Percentiles rank a stretch among this genome's conserved stretches.
phyloP scores from a whole-genome alignment of 2,797 vertebrate genomes.

The Anas acuta region DNA sequence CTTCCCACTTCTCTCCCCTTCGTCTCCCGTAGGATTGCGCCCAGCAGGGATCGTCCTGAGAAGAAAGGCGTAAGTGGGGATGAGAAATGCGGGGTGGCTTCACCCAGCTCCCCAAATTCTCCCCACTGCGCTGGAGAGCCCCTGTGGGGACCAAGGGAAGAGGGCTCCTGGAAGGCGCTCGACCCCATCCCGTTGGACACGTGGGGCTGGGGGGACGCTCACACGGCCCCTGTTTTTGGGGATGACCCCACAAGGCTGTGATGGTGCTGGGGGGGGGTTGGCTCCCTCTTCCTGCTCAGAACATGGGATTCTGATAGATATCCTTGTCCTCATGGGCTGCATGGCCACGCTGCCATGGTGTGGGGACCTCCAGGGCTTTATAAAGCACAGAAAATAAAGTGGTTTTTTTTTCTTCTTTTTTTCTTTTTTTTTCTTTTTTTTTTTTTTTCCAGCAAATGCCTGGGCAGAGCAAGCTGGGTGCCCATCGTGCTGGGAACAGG shows the following conservation, averaged over 20 bases:
- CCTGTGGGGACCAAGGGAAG: neutral
- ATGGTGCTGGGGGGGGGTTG: neutral
- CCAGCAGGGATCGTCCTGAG: neutral
- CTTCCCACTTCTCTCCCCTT: neutral
- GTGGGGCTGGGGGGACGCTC: neutral
- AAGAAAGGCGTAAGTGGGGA: neutral
- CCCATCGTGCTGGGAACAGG: fast-evolving
- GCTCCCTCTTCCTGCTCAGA: neutral
- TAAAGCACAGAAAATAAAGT: neutral
- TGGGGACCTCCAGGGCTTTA: neutral
- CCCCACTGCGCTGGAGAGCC: fast-evolving
- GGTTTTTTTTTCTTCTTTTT: too few species aligned
- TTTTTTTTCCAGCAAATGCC: neutral
- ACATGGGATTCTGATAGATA: fast-evolving
- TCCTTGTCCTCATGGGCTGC: neutral
- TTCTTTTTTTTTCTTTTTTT: neutral
- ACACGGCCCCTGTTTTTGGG: fast-evolving
- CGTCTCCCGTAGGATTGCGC: neutral
- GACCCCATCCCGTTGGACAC: neutral
- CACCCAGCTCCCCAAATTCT: fast-evolving
- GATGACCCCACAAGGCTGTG: fast-evolving
- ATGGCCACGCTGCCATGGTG: fast-evolving
- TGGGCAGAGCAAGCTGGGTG: neutral
- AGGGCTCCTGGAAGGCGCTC: neutral
- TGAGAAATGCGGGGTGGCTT: neutral